Conservation (phyloP, 2,888 invertebrate species). For the Trachelus troglodyta region DNA sequence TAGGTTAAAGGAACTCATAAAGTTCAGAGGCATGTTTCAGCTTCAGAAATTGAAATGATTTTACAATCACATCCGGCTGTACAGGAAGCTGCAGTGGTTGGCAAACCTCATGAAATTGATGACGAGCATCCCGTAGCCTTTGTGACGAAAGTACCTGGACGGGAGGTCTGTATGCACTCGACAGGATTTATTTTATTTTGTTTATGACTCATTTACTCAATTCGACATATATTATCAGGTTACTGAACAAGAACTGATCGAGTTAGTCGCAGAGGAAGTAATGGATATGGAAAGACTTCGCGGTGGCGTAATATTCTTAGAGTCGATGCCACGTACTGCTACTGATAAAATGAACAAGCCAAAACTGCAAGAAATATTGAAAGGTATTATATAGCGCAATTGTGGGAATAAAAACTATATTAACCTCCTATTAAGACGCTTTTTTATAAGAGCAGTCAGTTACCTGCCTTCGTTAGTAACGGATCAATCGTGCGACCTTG, state of each 20-base stretch:
- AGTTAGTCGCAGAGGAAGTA: conserved; percentile 38
- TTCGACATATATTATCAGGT: conserved; percentile 35
- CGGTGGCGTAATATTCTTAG: conserved; percentile 52
- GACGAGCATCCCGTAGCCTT: conserved; percentile 56
- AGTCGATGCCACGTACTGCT: conserved; percentile 44
- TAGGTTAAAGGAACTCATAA: conserved; percentile 56
- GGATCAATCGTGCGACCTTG: too few species aligned
- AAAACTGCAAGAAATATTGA: conserved; percentile 8
- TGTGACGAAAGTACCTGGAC: conserved; percentile 30
- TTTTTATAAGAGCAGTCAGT: too few species aligned
- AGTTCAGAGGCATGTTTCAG: conserved; percentile 56
- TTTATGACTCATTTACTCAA: too few species aligned
- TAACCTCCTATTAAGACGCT: too few species aligned
- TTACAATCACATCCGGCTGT: conserved; percentile 48
- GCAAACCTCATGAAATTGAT: conserved; percentile 45
- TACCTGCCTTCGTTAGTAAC: too few species aligned
- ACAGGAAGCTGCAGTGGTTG: conserved; percentile 51
- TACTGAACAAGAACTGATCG: conserved; percentile 46
- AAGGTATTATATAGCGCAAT: too few species aligned
- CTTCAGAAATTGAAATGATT: conserved; percentile 50
- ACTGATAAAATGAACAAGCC: conserved; percentile 22
- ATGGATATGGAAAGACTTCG: conserved; percentile 46
- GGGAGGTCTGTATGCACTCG: not conserved
- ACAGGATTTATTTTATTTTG: too few species aligned
- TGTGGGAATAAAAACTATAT: too few species aligned